Base-by-base conservation (phyloP, 2,888 invertebrate genomes). In the Diploptera punctata region DNA sequence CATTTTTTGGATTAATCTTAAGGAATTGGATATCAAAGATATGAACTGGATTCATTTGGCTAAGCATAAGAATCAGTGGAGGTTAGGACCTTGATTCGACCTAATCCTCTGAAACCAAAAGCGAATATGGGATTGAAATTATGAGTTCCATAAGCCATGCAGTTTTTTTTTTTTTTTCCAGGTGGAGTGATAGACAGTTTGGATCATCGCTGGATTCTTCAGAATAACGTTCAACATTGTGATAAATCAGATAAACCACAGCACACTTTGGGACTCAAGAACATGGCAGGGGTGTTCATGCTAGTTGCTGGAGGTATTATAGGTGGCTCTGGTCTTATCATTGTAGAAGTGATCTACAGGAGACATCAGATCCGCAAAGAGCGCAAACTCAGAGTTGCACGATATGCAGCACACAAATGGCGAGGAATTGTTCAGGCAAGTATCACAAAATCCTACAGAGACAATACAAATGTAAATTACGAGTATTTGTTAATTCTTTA, bases 201-300 rank as follows among this genome's bases (percentile, higher is more conserved):
- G 75, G 99, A 99, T 82, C 95, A 95, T 79, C 91, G 93, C 81
- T 99, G 98, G 99, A 99, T 99, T 75, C 88, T 97, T 1, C 93
- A 93, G 81, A 93, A 93, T 67, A 93, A 93, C 79, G 86, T 89
- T 79, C 91, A 92, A 76, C 93, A 92, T 80, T 94, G 95, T 80
- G 94, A 95, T 79, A 93, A 94, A 79, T 93, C 93, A 79, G 97
- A 97, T 80, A 97, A 97, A 83, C 95, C 98, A 0, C 99, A 99
- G 0, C 98, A 99, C 79, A 98, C 99, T 1, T 87, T 99, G 70
- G 99, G 99, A 0, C 86, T 99, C 75, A 96, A 97, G 81, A 99
- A 99, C 84, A 99, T 99, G 99, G 98, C 98, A 9, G 98, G 98
- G 31, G 98, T 98, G 47, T 99, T 99, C 82, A 98, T 99, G 83